Base-by-base conservation (phyloP, 2,113 vertebrate genomes). In the Etheostoma cragini region DNA sequence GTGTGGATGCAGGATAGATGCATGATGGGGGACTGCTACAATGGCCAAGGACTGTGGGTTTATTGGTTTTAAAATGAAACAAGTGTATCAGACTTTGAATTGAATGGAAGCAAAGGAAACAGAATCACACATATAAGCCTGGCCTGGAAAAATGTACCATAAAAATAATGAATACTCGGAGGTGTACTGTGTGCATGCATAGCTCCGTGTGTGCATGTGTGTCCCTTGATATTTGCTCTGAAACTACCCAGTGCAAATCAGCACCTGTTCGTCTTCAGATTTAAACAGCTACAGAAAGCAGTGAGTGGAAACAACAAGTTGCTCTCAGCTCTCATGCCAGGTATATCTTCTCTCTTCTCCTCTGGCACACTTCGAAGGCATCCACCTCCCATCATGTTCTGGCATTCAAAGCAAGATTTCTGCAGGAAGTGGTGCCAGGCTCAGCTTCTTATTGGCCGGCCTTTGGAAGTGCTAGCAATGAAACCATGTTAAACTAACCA, bases 151-250 rank as follows among this genome's bases (percentile, higher is more conserved):
- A 62, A 78, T 30, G 66, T 74, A 71, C 24, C 33, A 33, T 82
- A 72, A 88, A 89, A 84, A 84, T 87, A 87, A 89, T 90, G 72
- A 91, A 80, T 82, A 83, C 86, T 84, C 82, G 3, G 60, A 58
- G 76, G 87, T 58, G 49, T 6, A 7, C 65, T 85, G 19, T 64
- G 62, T 60, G 33, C 53, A 12, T 74, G 78, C 35, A 58, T 62
- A 72, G 24, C 53, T 66, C 19, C 68, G 26, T 45, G 33, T 16
- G 46, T 52, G 57, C 17, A 14, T 62, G 30, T 46, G 26, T 61
- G 38, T 61, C 72, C 62, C 58, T 65, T 67, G 78, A 74, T 77
- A 78, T 75, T 82, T 80, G 50, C 78, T 87, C 57, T 65, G 49
- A 64, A 85, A 62, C 19, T 80, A 62, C 42, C 63, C 17, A 17